A percentile compares a stretch with the other conserved stretches of the same genome.
phyloP scores from a whole-genome alignment of 2,888 invertebrate genomes.

The Coelopa pilipes region DNA sequence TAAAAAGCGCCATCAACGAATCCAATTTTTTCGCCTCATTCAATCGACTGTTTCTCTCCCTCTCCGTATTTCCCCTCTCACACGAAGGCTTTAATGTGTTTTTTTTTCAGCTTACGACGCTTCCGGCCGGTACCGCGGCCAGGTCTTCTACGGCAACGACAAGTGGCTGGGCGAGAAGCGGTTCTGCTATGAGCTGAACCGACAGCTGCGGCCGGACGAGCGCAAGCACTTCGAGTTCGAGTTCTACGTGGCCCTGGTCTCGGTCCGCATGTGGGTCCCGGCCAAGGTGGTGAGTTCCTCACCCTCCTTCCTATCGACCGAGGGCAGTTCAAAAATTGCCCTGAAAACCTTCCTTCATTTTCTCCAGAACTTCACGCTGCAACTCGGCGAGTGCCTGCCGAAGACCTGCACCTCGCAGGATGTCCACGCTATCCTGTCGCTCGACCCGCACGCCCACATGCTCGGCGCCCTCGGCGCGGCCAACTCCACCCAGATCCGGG shows the following conservation, averaged over 20 bases:
- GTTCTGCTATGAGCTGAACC: slow-evolving; percentile 73
- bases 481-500: slow-evolving; percentile 61
- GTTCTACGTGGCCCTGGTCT: slow-evolving; percentile 60
- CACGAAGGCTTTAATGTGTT: no score
- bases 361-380: slow-evolving; percentile 71
- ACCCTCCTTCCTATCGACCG: no score
- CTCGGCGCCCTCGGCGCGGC: slow-evolving; percentile 49
- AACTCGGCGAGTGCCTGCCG: slow-evolving; percentile 81
- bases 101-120: slow-evolving; percentile 77
- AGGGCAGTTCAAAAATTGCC: no score
- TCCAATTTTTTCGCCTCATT: no score
- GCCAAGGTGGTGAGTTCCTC: slow-evolving; percentile 53
- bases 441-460: slow-evolving; percentile 62
- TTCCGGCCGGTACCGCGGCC: slow-evolving; percentile 81
- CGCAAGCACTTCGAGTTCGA: slow-evolving; percentile 62
- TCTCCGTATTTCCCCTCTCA: slow-evolving; percentile 3
- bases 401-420: slow-evolving; percentile 73
- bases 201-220: slow-evolving; percentile 50
- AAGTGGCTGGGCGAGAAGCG: slow-evolving; percentile 82
- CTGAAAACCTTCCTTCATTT: not conserved
- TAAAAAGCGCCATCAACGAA: no score
- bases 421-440: slow-evolving; percentile 67
- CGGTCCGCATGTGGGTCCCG: slow-evolving; percentile 53
- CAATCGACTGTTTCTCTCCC: not conserved
- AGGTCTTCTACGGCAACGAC: slow-evolving; percentile 82